A percentile compares a stretch with the other conserved stretches of the same genome.
phyloP scores from a whole-genome alignment of 2,888 invertebrate genomes.

The Cetonia aurata region DNA sequence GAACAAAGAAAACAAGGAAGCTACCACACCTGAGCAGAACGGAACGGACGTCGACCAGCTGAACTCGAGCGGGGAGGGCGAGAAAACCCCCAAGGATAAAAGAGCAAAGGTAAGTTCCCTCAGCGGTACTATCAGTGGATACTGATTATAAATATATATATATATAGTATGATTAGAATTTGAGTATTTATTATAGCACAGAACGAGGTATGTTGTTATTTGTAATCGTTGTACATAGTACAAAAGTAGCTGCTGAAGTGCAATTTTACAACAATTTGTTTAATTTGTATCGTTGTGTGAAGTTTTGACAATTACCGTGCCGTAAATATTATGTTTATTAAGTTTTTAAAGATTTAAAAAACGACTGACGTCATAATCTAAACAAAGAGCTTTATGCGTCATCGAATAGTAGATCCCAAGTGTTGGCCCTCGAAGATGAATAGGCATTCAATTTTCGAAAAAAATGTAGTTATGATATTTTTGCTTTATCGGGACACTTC shows the following conservation, averaged over 20 bases:
- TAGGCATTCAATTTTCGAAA: too few relatives aligned
- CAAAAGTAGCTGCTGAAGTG: slow-evolving; percentile 8
- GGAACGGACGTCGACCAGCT: slow-evolving; percentile 62
- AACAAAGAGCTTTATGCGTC: too few relatives aligned
- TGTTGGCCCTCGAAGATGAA: too few relatives aligned
- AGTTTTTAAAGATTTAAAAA: too few relatives aligned
- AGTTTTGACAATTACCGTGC: not conserved
- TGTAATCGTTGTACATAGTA: slow-evolving; percentile 28
- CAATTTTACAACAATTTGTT: slow-evolving; percentile 9
- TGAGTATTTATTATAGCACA: slow-evolving; percentile 24
- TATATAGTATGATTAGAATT: slow-evolving; percentile 24
- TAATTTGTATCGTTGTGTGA: slow-evolving; percentile 15
- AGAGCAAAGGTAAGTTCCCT: slow-evolving; percentile 67
- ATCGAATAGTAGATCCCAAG: too few relatives aligned
- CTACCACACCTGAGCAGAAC: slow-evolving; percentile 63
- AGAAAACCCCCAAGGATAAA: slow-evolving; percentile 67
- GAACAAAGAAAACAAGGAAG: slow-evolving; percentile 69
- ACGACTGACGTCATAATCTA: too few relatives aligned
- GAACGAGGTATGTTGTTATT: slow-evolving; percentile 16
- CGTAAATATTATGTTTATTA: too few relatives aligned
- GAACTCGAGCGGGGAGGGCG: slow-evolving; percentile 60
- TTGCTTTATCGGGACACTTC: too few relatives aligned
- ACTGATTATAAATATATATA: slow-evolving; percentile 9
- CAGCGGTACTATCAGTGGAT: slow-evolving; percentile 28
- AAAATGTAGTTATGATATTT: too few relatives aligned